Percentiles rank a stretch among this genome's conserved stretches.
phyloP scores from a whole-genome alignment of 2,888 invertebrate species.

The Falcaria lacertinaria region DNA sequence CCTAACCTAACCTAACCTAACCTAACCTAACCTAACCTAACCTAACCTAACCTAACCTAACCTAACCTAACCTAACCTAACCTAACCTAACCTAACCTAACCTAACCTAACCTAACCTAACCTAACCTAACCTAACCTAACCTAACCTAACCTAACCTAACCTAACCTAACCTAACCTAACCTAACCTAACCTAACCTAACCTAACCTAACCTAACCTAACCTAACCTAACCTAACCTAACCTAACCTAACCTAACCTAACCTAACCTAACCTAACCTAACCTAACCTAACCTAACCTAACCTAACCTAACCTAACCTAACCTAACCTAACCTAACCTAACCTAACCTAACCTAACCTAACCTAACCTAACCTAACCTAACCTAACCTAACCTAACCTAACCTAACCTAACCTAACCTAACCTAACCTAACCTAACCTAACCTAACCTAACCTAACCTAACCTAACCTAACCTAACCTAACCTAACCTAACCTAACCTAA shows the following conservation, averaged over 20 bases:
- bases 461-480: slow-evolving; percentile 21
- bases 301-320: slow-evolving; percentile 27
- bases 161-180: slow-evolving; percentile 21
- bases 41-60: slow-evolving; percentile 16
- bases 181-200: slow-evolving; percentile 20
- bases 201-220: slow-evolving; percentile 19
- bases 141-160: slow-evolving; percentile 20
- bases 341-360: slow-evolving; percentile 27
- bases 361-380: slow-evolving; percentile 28
- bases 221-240: slow-evolving; percentile 20
- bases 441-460: slow-evolving; percentile 21
- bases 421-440: slow-evolving; percentile 21
- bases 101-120: slow-evolving; percentile 22
- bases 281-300: slow-evolving; percentile 16
- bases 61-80: background rate
- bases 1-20: slow-evolving; percentile 11
- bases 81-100: slow-evolving; percentile 11
- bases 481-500: slow-evolving; percentile 22
- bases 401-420: slow-evolving; percentile 22
- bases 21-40: slow-evolving; percentile 14
- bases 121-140: slow-evolving; percentile 19
- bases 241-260: slow-evolving; percentile 10
- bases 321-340: slow-evolving; percentile 28
- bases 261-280: slow-evolving; percentile 13
- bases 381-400: slow-evolving; percentile 24